Base-by-base conservation (phyloP, 2,888 invertebrate genomes). In the Piscicola geometra region DNA sequence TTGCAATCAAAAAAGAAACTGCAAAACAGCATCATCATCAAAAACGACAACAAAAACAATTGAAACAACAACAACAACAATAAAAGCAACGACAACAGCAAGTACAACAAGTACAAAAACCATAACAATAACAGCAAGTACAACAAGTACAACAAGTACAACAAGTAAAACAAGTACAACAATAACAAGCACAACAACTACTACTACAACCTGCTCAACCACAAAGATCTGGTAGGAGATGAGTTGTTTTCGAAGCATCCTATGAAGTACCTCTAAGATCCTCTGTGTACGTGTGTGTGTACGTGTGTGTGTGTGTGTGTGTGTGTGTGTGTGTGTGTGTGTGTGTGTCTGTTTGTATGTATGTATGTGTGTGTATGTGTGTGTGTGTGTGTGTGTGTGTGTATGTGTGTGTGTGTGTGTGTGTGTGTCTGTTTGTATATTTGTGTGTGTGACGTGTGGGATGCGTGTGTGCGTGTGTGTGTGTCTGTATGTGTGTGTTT, bases 221-320 rank as follows among this genome's bases (percentile, higher is more conserved):
- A 97, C 89, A 85, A 92, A 95, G 83, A 98, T 93, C 76, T 92
- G 92, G 86, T 97, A 98, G 83, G 96, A 94, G 79, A 97, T 88
- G 86, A 93, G 92, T 86, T 98, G 98, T 81, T 92, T 90, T 87
- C 91, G 91, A 77, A 98, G 88, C 83, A 97, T 91, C 33, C 93
- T 93, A 86, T 97, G 96, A 86, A 98, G 90, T 0, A 35, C 18
- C 12, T 68, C 32, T 66, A 25, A 36, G 66, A 56, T 18, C 25
- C 3, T 15, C 60, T 56, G 60, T 64, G 12, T n/a, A 64, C 30
- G 33, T 67, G n/a, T 67, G 67, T 67, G 30, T 67, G 35, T 35
- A 32, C 32, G 67, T 67, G 28, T 32, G 5, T 67, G 32, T 35
- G 67, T 67, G 28, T 67, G 5, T 67, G 60, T 67, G 67, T 70